phyloP scores from a whole-genome alignment of 2,797 vertebrate species.

The Nyctalus aviator region DNA sequence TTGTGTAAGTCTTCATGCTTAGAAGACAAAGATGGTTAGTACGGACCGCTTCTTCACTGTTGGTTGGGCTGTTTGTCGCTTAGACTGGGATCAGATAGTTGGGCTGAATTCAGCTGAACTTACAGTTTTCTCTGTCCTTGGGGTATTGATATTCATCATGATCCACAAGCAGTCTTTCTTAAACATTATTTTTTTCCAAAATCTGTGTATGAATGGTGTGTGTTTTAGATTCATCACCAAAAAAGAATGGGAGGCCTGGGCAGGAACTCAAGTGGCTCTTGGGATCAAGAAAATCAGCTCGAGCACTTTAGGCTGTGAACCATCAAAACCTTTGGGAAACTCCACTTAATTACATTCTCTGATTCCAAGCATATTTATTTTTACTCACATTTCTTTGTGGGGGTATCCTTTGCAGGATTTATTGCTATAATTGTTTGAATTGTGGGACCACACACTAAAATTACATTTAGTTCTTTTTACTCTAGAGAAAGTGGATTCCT shows the following conservation, averaged over 20 bases:
- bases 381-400: slow-evolving; percentile 78
- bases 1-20: slow-evolving; percentile 42
- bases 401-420: slow-evolving; percentile 82
- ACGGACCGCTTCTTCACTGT: not conserved
- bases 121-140: not conserved
- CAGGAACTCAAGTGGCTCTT: slow-evolving; percentile 62
- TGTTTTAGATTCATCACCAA: slow-evolving; percentile 32
- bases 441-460: slow-evolving; percentile 77
- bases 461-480: slow-evolving; percentile 33
- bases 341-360: slow-evolving; percentile 71
- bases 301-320: slow-evolving; percentile 75
- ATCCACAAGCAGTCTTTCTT: slow-evolving; percentile 3
- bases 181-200: slow-evolving; percentile 19
- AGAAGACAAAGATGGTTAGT: slow-evolving; percentile 20
- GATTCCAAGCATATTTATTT: slow-evolving; percentile 76
- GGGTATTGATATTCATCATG: slow-evolving; percentile 22
- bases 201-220: not conserved
- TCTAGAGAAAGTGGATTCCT: slow-evolving; percentile 17
- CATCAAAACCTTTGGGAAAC: slow-evolving; percentile 75
- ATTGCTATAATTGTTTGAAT: slow-evolving; percentile 80
- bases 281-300: slow-evolving; percentile 69
- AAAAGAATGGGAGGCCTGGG: not conserved
- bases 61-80: not conserved
- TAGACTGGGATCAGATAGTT: not conserved
- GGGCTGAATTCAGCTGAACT: slow-evolving; percentile 8